A percentile compares a stretch with the other conserved stretches of the same genome.
Conservation (phyloP, 2,888 invertebrate species). For the Cataglyphis altisquamis region DNA sequence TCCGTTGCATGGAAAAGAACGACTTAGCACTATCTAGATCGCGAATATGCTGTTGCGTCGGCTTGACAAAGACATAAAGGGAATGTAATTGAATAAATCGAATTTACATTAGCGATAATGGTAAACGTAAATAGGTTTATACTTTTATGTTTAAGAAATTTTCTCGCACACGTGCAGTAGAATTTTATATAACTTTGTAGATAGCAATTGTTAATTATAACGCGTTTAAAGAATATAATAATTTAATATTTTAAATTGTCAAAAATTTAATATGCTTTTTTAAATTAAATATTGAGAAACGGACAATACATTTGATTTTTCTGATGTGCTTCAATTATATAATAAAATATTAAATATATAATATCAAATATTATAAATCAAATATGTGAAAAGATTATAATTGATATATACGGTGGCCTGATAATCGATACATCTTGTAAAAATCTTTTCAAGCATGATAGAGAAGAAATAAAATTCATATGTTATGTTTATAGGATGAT, state of each 20-base stretch:
- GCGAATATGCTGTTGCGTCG: neutral
- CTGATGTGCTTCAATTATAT: neutral
- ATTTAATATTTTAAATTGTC: neutral
- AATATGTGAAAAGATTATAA: neutral
- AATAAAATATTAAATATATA: neutral
- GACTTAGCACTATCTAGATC: slow-evolving; percentile 37
- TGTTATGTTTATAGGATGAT: slow-evolving; percentile 28
- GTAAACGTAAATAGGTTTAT: neutral
- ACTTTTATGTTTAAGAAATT: neutral
- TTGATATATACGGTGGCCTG: neutral
- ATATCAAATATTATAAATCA: neutral
- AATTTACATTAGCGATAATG: neutral
- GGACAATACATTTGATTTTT: neutral
- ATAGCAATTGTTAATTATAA: neutral
- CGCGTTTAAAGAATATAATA: neutral
- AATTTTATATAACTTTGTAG: neutral
- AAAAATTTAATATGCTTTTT: neutral
- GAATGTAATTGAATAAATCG: neutral
- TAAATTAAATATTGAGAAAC: neutral
- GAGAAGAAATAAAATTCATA: slow-evolving; percentile 62
- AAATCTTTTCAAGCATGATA: neutral
- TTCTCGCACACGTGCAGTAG: neutral
- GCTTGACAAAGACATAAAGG: neutral
- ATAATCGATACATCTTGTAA: neutral
- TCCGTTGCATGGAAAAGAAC: slow-evolving; percentile 21